A percentile compares a stretch with the other conserved stretches of the same genome.
Evolutionary conservation across 2,113 vertebrate species (phyloP).

Genomic region (Pollimyrus isidori): DNA sequence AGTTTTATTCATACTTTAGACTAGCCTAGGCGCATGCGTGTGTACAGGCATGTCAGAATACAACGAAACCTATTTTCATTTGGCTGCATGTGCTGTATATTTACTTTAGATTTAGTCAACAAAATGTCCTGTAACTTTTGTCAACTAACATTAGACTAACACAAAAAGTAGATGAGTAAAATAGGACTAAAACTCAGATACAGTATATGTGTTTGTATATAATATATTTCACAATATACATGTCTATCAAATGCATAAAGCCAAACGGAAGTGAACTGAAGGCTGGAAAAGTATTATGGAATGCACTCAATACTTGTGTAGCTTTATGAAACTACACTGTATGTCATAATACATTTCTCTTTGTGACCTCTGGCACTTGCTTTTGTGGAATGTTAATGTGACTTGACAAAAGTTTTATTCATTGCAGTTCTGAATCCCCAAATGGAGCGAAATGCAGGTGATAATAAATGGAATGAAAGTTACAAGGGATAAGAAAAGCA

Average conservation of each 20-base stretch:
- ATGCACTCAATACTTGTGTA: background rate
- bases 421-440: background rate
- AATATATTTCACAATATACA: background rate
- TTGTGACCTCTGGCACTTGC: background rate
- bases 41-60: too few relatives aligned
- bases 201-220: too few relatives aligned
- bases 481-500: background rate
- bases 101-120: too few relatives aligned
- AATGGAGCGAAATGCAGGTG: background rate
- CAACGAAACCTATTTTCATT: too few relatives aligned
- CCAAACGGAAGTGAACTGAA: background rate
- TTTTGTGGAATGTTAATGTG: background rate
- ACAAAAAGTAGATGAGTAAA: too few relatives aligned
- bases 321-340: background rate
- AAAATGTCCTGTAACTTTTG: too few relatives aligned
- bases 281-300: background rate
- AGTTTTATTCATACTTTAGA: too few relatives aligned
- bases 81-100: too few relatives aligned
- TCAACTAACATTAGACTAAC: too few relatives aligned
- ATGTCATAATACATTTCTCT: background rate
- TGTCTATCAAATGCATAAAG: background rate
- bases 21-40: too few relatives aligned
- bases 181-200: too few relatives aligned
- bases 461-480: background rate
- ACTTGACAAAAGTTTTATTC: background rate